phyloP scores from a whole-genome alignment of 2,888 invertebrate species.

The Cryptosula pallasiana region DNA sequence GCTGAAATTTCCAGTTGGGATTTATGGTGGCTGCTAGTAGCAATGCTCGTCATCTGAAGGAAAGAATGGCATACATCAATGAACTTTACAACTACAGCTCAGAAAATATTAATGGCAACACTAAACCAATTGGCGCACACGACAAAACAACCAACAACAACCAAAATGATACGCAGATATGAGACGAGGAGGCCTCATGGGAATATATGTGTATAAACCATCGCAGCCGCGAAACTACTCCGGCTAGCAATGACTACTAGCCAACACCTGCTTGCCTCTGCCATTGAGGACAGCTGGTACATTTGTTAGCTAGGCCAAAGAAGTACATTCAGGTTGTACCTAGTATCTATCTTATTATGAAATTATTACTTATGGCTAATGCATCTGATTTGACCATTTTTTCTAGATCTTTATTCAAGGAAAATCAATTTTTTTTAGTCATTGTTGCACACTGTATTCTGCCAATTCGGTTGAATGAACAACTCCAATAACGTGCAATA shows the following conservation, averaged over 20 bases:
- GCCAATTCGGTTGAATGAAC: too few relatives aligned
- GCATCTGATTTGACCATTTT: too few relatives aligned
- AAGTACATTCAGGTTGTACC: too few relatives aligned
- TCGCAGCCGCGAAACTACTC: too few relatives aligned
- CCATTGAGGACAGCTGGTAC: too few relatives aligned
- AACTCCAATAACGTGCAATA: too few relatives aligned
- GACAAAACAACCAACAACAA: slow-evolving; percentile 3
- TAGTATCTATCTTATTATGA: too few relatives aligned
- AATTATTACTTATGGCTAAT: too few relatives aligned
- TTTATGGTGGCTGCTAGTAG: slow-evolving; percentile 19
- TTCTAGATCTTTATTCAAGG: neutral
- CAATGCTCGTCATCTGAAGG: slow-evolving; percentile 24
- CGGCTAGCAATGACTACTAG: neutral
- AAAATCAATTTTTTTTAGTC: neutral
- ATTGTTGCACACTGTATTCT: neutral
- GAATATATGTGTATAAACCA: slow-evolving; percentile 20
- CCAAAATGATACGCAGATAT: slow-evolving; percentile 16
- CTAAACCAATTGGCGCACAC: neutral
- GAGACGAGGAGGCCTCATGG: slow-evolving; percentile 19
- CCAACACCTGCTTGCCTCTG: too few relatives aligned
- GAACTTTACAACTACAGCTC: slow-evolving; percentile 8
- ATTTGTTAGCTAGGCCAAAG: too few relatives aligned
- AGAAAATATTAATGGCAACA: slow-evolving; percentile 9
- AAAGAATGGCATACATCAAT: slow-evolving; percentile 20
- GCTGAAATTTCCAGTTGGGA: neutral